These are phyloP conservation scores for Pachycephus smyrnensis DNA, from an alignment of 2,888 invertebrate genomes.

Conservation along the genomic window DNA sequence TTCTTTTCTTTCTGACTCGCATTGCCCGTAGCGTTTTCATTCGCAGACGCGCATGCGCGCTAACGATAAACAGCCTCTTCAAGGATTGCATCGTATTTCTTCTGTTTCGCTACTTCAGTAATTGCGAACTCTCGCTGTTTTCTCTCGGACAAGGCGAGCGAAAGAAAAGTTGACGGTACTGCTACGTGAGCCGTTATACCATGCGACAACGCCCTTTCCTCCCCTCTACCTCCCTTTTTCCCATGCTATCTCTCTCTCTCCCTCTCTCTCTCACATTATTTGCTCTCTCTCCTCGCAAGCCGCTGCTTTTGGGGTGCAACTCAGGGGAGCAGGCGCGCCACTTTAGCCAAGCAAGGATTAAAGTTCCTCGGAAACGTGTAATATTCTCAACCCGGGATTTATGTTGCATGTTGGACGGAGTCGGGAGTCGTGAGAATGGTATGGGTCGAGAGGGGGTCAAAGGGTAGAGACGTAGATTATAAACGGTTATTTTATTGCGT, in stretches of 20 bases:
- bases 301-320: no score
- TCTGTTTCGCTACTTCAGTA: slow-evolving; percentile 4
- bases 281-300: no score
- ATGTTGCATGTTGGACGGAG: slow-evolving; percentile 28
- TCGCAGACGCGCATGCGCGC: no score
- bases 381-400: slow-evolving; percentile 43
- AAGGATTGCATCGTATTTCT: background rate
- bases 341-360: slow-evolving; percentile 23
- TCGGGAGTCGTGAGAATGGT: slow-evolving; percentile 17
- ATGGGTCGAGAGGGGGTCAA: background rate
- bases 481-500: slow-evolving; percentile 45
- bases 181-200: background rate
- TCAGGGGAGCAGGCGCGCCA: background rate
- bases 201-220: no score
- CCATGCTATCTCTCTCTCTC: no score
- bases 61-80: background rate
- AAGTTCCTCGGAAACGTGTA: slow-evolving; percentile 32
- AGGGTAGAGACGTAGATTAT: slow-evolving; percentile 32
- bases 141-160: slow-evolving; percentile 25
- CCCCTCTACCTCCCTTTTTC: no score
- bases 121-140: slow-evolving; percentile 8
- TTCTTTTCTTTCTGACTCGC: no score
- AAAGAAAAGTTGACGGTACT: slow-evolving; percentile 2
- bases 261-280: no score
- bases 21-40: no score